Evolutionary conservation across 1,140 invertebrate species (phyloP).

Genomic region (Polypedilum vanderplanki): DNA sequence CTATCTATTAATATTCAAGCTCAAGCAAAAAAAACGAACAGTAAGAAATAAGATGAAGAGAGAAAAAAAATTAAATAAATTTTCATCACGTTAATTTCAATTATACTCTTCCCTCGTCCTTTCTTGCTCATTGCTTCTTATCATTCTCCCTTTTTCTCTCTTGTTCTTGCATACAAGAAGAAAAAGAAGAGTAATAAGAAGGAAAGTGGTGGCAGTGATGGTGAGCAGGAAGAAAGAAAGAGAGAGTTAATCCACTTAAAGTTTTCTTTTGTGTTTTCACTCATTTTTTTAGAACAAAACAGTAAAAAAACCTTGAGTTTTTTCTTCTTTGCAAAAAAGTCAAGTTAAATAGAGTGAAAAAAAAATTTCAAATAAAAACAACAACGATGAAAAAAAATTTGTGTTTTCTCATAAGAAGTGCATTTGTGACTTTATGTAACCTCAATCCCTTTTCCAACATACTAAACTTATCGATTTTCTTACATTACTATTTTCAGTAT

Average conservation of each 20-base stretch:
- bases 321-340: background rate
- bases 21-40: background rate
- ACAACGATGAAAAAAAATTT: background rate
- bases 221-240: background rate
- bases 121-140: background rate
- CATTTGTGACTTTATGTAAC: conserved; percentile 18
- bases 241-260: conserved; percentile 18
- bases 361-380: background rate
- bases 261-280: conserved; percentile 13
- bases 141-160: too few relatives aligned
- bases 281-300: background rate
- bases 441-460: background rate
- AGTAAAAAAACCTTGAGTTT: conserved; percentile 13
- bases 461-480: background rate
- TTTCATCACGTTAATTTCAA: conserved; percentile 18
- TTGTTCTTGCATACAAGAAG: background rate
- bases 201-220: background rate
- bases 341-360: background rate
- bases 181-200: background rate
- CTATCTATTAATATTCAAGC: background rate
- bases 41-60: too few relatives aligned
- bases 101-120: background rate
- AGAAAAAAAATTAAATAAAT: conserved; percentile 14
- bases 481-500: background rate
- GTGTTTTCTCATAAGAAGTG: background rate